Percentiles rank a stretch among this genome's conserved stretches.
These are phyloP conservation scores for Nesogale talazaci DNA, from an alignment of 2,113 vertebrate genomes.

Conservation along the genomic window DNA sequence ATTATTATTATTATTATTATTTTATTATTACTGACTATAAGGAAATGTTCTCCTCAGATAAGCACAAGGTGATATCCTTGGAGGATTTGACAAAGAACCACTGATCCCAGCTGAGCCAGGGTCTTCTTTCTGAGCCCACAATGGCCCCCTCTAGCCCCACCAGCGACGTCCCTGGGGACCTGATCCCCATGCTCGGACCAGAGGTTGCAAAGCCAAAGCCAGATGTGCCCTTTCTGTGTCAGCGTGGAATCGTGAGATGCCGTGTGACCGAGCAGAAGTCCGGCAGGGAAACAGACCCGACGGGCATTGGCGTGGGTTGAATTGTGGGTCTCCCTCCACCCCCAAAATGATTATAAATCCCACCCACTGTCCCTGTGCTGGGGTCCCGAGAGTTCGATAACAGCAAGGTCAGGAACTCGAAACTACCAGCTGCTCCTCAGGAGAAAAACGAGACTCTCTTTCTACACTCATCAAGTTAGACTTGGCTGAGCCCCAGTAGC, in stretches of 20 bases:
- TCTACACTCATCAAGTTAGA: too few species aligned
- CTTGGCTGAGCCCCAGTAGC: too few species aligned
- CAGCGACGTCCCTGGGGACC: neutral
- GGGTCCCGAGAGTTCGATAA: too few species aligned
- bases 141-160: neutral
- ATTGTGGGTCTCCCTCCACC: neutral
- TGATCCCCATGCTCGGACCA: neutral
- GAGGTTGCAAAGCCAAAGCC: neutral
- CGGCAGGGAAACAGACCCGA: neutral
- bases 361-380: too few species aligned
- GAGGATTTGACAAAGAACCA: neutral
- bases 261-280: neutral
- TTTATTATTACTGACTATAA: conserved; percentile 40
- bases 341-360: neutral
- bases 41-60: conserved; percentile 37
- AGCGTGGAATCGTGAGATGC: neutral
- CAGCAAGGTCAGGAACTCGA: too few species aligned
- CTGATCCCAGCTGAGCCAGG: neutral
- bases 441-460: too few species aligned
- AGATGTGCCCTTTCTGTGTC: neutral
- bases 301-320: neutral
- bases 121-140: neutral
- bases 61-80: conserved; percentile 32
- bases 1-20: conserved; percentile 45
- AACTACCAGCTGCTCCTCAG: too few species aligned